A percentile compares a stretch with the other conserved stretches of the same genome.
Evolutionary conservation across 2,797 vertebrate species (phyloP).

Genomic region (Macrochelys suwanniensis): DNA sequence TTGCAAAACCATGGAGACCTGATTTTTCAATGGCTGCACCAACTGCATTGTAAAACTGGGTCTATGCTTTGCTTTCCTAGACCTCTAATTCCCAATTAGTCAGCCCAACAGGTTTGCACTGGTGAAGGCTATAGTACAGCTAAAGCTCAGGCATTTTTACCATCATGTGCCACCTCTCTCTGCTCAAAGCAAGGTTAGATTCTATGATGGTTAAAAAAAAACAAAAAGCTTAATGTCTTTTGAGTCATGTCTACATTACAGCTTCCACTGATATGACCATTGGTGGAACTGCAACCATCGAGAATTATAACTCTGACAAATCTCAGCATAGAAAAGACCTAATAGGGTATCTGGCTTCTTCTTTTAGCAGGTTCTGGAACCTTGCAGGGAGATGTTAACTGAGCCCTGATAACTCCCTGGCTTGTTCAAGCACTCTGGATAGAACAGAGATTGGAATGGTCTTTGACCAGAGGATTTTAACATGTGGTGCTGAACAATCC

Average conservation of each 20-base stretch:
- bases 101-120: not conserved
- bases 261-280: not conserved
- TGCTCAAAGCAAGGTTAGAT: no score
- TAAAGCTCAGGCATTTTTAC: no score
- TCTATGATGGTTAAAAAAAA: no score
- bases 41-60: not conserved
- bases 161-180: no score
- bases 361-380: not conserved
- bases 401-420: not conserved
- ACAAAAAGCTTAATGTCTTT: no score
- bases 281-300: not conserved
- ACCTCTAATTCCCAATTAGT: no score
- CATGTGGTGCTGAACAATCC: not conserved
- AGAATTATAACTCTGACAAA: not conserved
- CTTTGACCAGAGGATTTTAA: not conserved
- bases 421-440: not conserved
- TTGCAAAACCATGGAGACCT: not conserved
- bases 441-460: not conserved
- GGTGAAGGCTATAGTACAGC: not conserved
- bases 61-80: not conserved
- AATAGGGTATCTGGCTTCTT: not conserved
- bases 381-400: not conserved
- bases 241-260: no score
- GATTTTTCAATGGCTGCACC: not conserved
- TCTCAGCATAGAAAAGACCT: not conserved